Conservation (phyloP, 1,140 invertebrate species). For the Laupala kohalensis region DNA sequence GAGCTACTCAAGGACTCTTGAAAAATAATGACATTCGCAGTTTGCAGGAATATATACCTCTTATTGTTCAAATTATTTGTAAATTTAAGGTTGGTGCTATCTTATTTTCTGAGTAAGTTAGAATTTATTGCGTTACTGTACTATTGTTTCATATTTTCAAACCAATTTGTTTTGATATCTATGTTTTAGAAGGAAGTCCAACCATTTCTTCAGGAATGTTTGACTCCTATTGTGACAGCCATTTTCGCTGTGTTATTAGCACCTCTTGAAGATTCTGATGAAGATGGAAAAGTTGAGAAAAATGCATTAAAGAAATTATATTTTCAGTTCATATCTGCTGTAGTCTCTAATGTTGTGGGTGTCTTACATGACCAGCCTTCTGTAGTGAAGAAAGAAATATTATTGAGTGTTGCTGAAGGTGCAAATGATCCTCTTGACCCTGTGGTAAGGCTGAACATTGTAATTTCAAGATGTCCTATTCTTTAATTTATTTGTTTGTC, state of each 20-base stretch:
- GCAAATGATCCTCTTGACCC: constrained; percentile 40
- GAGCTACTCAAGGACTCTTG: constrained; percentile 35
- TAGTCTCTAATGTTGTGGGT: constrained; percentile 36
- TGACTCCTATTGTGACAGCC: constrained; percentile 36
- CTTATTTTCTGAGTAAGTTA: background rate
- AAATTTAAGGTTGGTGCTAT: constrained; percentile 39
- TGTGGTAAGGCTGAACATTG: constrained; percentile 24
- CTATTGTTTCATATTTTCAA: background rate
- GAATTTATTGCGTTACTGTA: background rate
- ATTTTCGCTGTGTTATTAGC: constrained; percentile 32
- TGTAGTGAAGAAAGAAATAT: constrained; percentile 26
- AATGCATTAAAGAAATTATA: constrained; percentile 37
- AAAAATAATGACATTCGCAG: constrained; percentile 33
- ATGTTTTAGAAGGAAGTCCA: constrained; percentile 36
- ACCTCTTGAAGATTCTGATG: constrained; percentile 35
- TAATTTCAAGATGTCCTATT: background rate
- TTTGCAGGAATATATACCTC: constrained; percentile 42
- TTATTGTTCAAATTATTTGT: constrained; percentile 43
- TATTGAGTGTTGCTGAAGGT: constrained; percentile 38
- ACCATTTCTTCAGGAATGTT: constrained; percentile 38
- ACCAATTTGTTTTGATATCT: constrained; percentile 18
- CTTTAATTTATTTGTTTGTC: background rate
- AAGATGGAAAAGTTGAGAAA: constrained; percentile 33
- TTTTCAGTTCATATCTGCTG: constrained; percentile 38
- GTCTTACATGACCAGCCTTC: constrained; percentile 32